Percentiles rank a stretch among this genome's conserved stretches.
Conservation (phyloP, 2,888 invertebrate genomes). For the Helleia helle region DNA sequence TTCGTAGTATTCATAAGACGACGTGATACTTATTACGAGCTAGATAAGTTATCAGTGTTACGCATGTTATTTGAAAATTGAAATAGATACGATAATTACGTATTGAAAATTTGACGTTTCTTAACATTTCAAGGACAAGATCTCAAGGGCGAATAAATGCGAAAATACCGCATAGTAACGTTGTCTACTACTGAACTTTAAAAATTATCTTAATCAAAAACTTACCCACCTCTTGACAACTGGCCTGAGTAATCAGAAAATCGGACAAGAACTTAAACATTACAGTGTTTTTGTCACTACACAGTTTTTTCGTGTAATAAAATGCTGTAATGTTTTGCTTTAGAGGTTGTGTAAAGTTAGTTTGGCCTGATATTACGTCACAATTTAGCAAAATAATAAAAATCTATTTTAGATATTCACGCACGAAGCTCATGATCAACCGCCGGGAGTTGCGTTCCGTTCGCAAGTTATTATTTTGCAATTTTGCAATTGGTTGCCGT, state of each 20-base stretch:
- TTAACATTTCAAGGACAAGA: constrained; percentile 54
- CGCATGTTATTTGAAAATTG: constrained; percentile 1
- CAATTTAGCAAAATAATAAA: constrained; percentile 57
- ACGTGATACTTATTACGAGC: not conserved
- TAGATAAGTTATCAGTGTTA: constrained; percentile 1
- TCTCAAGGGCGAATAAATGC: constrained; percentile 42
- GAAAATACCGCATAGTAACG: constrained; percentile 23
- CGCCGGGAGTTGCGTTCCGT: constrained; percentile 41
- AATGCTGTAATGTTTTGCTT: constrained; percentile 42
- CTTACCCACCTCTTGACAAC: constrained; percentile 87
- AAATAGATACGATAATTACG: constrained; percentile 1
- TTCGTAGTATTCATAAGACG: constrained; percentile 1
- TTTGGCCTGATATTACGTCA: constrained; percentile 59
- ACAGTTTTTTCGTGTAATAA: constrained; percentile 34
- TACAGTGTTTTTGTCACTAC: constrained; percentile 63
- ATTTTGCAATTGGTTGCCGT: constrained; percentile 2
- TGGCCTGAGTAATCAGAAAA: constrained; percentile 76
- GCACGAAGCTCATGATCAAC: constrained; percentile 57
- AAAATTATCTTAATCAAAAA: constrained; percentile 35
- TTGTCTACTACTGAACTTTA: constrained; percentile 9
- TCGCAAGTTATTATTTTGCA: constrained; percentile 10
- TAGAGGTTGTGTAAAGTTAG: constrained; percentile 40
- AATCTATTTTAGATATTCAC: constrained; percentile 67
- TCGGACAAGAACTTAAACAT: constrained; percentile 77
- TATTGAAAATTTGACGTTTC: constrained; percentile 37